Evolutionary conservation across 2,797 vertebrate genomes (phyloP).

Genomic region (Ispidina lecontei): DNA sequence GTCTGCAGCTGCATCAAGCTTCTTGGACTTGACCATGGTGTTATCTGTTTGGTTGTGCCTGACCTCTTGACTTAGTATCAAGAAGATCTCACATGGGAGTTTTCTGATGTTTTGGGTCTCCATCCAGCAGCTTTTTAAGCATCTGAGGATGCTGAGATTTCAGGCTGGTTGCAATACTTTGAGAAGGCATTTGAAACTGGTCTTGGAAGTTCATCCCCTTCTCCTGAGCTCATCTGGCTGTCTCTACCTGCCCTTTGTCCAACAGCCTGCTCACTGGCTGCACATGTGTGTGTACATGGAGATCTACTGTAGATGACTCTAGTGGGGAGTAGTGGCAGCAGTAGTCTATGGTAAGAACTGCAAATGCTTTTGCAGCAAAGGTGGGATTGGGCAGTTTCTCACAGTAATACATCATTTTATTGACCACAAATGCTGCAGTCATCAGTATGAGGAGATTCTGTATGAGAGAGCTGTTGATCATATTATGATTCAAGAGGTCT

Average conservation of each 20-base stretch:
- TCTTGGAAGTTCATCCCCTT: not conserved
- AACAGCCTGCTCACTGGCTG: not conserved
- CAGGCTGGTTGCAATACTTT: not conserved
- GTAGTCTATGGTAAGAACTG: not conserved
- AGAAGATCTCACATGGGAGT: not conserved
- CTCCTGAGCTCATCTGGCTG: not conserved
- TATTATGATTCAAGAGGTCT: not conserved
- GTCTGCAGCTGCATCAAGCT: not conserved
- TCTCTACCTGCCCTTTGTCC: not conserved
- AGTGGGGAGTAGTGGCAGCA: not conserved
- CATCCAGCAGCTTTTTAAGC: not conserved
- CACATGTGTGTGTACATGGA: fast-evolving
- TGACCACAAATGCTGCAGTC: not conserved
- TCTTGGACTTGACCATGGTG: not conserved
- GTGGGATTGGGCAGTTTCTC: not conserved
- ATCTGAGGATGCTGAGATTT: not conserved
- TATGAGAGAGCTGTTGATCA: not conserved
- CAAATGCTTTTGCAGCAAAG: not conserved
- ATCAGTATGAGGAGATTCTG: not conserved
- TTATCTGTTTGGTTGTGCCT: not conserved
- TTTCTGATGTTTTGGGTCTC: not conserved
- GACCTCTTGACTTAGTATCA: not conserved
- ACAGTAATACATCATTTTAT: not conserved
- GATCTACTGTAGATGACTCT: not conserved
- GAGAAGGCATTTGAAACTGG: not conserved